These are phyloP conservation scores for Malurus cyaneus DNA, from an alignment of 2,113 vertebrate species.

Conservation along the genomic window DNA sequence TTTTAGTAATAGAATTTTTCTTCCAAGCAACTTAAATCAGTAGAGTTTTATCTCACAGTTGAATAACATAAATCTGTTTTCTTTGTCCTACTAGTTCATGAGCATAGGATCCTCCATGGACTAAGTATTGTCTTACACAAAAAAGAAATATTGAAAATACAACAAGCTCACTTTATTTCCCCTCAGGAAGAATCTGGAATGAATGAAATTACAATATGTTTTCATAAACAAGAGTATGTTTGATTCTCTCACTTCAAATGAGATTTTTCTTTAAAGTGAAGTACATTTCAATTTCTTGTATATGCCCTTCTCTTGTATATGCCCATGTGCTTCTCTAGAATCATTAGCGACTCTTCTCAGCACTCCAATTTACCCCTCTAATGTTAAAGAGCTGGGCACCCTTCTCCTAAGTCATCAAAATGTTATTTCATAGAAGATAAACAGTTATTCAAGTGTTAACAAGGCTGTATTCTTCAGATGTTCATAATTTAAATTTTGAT, in stretches of 20 bases:
- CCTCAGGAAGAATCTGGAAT: neutral
- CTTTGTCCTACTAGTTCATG: neutral
- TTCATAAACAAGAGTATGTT: neutral
- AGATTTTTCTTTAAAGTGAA: neutral
- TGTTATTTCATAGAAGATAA: neutral
- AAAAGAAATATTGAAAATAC: neutral
- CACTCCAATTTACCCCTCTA: neutral
- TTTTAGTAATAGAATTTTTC: neutral
- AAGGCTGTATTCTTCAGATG: neutral
- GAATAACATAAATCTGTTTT: neutral
- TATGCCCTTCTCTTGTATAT: neutral
- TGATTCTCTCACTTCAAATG: neutral
- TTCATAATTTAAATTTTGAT: neutral
- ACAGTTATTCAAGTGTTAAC: accelerated
- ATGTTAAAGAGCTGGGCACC: neutral
- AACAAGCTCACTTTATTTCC: neutral
- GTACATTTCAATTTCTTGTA: neutral
- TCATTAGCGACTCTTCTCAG: neutral
- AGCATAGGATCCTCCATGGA: neutral
- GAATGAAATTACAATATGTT: neutral
- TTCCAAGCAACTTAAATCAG: neutral
- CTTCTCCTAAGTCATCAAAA: neutral
- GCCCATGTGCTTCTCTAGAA: neutral
- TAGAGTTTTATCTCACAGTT: neutral
- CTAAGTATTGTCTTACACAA: neutral